Evolutionary conservation across 2,113 vertebrate genomes (phyloP).

Genomic region (Nesoenas mayeri): DNA sequence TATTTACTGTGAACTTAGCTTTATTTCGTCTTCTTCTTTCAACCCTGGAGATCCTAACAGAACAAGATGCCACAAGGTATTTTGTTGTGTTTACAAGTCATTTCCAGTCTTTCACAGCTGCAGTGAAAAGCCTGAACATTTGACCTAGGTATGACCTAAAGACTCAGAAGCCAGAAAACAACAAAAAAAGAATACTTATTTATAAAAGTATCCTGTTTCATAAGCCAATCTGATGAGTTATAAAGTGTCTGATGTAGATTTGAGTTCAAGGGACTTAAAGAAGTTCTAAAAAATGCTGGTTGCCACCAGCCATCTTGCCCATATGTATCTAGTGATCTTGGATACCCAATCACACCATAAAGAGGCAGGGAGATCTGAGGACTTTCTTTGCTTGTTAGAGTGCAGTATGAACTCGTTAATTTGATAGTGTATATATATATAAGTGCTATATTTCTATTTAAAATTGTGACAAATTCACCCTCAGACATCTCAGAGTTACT

Average conservation of each 20-base stretch:
- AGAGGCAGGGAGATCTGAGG: not conserved
- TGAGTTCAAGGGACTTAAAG: not conserved
- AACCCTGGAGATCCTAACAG: not conserved
- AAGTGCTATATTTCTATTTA: not conserved
- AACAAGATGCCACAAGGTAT: not conserved
- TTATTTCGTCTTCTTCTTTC: not conserved
- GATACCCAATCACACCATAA: not conserved
- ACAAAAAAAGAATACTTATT: not conserved
- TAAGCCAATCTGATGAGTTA: not conserved
- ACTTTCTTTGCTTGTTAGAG: not conserved
- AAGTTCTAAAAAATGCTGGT: not conserved
- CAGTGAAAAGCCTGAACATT: not conserved
- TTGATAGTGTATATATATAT: not conserved
- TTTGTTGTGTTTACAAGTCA: not conserved
- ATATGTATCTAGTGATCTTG: not conserved
- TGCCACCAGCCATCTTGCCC: not conserved
- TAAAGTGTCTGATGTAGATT: not conserved
- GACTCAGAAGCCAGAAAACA: not conserved
- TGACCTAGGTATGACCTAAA: not conserved
- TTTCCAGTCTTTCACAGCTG: not conserved
- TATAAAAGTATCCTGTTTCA: not conserved
- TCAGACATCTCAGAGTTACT: not conserved
- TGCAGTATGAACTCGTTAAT: not conserved
- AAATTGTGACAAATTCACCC: not conserved
- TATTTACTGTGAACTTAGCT: not conserved